Conservation (phyloP, 1,140 invertebrate genomes). For the Pseudobourletiella spinata region DNA sequence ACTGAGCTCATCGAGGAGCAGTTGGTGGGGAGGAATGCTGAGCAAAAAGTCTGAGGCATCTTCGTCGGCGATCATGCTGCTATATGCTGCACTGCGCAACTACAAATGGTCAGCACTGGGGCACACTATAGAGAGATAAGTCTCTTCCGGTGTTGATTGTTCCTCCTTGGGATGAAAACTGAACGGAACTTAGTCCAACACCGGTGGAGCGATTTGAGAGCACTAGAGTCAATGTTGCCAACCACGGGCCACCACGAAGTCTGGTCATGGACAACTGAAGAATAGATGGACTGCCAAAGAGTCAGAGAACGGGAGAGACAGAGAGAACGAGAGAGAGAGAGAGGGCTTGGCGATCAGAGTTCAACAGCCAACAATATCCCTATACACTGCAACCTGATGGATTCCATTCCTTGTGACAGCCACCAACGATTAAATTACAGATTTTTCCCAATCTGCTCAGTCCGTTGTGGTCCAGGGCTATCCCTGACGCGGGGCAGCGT, state of each 20-base stretch:
- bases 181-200: background rate
- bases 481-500: background rate
- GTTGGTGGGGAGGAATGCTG: background rate
- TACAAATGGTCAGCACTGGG: background rate
- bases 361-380: background rate
- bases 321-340: background rate
- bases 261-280: slow-evolving; percentile 1
- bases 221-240: background rate
- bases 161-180: background rate
- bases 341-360: background rate
- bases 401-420: background rate
- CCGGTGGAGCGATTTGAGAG: background rate
- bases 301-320: background rate
- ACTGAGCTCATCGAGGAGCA: background rate
- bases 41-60: background rate
- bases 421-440: background rate
- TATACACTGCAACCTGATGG: background rate
- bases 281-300: background rate
- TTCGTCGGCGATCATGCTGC: background rate
- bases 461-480: background rate
- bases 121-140: background rate
- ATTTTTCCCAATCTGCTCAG: background rate
- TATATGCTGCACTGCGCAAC: background rate
- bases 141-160: background rate
- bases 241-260: background rate